Base-by-base conservation (phyloP, 2,113 vertebrate genomes). In the Barbus barbus region DNA sequence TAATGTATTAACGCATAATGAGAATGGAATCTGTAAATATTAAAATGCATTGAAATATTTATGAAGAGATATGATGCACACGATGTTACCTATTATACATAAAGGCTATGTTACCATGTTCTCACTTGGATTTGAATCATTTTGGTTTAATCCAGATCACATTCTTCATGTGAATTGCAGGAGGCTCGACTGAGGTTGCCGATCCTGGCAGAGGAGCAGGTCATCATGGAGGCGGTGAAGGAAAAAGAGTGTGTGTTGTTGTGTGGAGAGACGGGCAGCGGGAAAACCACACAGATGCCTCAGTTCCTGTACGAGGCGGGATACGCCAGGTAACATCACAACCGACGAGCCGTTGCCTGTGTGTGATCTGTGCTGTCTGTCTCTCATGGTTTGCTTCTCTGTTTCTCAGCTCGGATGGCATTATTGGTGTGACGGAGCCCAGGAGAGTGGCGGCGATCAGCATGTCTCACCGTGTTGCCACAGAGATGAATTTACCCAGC, bases 291-390 rank as follows among this genome's bases (percentile, higher is more conserved):
- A 0, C 98, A 99, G 86, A 95, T 99, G 36, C 98, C 98, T 12
- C 98, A 99, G 94, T 99, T 99, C 33, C 95, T 99, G 38, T 99
- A 98, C 5, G 98, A 99, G 89, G 97, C 97, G 0, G 98, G 98
- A 83, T 99, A 97, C 58, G 91, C 96, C 90, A 97, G 96, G 98
- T 99, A 53, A 78, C 53, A 5, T 72, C 12, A 18, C 14, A 69
- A 4, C 12, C 28, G 13, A 3, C 1, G 18, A 46, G 7, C 63
- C 3, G 16, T 0, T 33, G 16, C 20, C 28, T 28, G 14, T 67
- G 3, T 5, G 1, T 22, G 3, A 24, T 41, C 36, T 31, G 22
- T 44, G 20, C 14, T 1, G 6, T 51, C 16, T 53, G 11, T 75
- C 33, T 28, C 18, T 58, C 16, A 73, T 56, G 6, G 14, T 44